Base-by-base conservation (phyloP, 2,888 invertebrate genomes). In the Mythimna loreyi region DNA sequence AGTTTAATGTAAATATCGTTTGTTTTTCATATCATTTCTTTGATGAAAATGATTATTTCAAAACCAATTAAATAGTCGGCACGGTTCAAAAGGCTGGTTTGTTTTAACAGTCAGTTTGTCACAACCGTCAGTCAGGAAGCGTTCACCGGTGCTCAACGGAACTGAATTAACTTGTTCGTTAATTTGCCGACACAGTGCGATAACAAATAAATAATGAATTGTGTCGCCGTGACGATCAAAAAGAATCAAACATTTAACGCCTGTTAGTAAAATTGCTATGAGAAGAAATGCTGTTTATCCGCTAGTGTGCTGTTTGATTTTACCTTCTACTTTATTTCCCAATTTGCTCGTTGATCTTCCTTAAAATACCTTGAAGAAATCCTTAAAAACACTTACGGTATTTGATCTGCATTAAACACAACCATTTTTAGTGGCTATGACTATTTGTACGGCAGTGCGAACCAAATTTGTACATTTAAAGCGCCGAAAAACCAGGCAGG, bases 131-230 rank as follows among this genome's bases (percentile, higher is more conserved):
- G 28, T 25, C 59, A 59, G 71, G 58, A 77, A 72, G 56, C 45
- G 30, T 28, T 45, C 40, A 63, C 47, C 33, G 53, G 36, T 47
- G 36, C 63, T 72, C 43, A 55, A 73, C 75, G 68, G 72, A 79
- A 82, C 79, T 57, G 73, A 82, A 85, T 83, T 72, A 75, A 76
- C 62, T 66, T 84, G 79, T 83, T 85, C 77, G 72, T 79, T 81
- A 74, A 82, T 82, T 82, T 72, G 55, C 43, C 28, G 53, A 67
- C 50, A 56, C 49, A 47, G 45, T 19, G 53, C 56, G 65, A 67
- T 70, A 67, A 70, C 72, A 83, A 75, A 74, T 64, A 59, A 59
- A 59, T 70, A 28, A 59, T 59, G 13, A 36, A 77, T 72, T 28
- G 33, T 58, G 47, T 16, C 56, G 58, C 30, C 47, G 11, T 16